Conservation (phyloP, 2,113 vertebrate genomes). For the Aldabrachelys gigantea region DNA sequence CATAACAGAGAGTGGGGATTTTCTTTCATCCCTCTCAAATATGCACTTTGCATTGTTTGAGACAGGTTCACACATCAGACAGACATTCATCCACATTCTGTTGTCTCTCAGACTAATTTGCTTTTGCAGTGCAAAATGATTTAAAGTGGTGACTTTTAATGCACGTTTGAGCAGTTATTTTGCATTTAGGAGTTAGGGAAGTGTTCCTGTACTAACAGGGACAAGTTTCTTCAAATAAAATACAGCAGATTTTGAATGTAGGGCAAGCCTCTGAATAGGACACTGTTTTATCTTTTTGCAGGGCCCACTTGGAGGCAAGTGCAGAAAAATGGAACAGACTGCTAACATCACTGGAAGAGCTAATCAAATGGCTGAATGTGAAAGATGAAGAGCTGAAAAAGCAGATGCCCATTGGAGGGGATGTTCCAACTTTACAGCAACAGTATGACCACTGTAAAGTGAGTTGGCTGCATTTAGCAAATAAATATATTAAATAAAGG, state of each 20-base stretch:
- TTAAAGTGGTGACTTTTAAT: background rate
- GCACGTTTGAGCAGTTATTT: background rate
- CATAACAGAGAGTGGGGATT: background rate
- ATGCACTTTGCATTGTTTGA: background rate
- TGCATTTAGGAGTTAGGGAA: background rate
- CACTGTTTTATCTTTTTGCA: slow-evolving; percentile 58
- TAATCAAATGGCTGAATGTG: slow-evolving; percentile 93
- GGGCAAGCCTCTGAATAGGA: background rate
- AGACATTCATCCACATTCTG: background rate
- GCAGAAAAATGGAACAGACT: slow-evolving; percentile 94
- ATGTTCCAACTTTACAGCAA: slow-evolving; percentile 92
- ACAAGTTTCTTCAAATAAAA: background rate
- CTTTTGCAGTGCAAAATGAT: background rate
- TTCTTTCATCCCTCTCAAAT: background rate
- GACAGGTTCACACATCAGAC: background rate
- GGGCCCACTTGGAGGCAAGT: slow-evolving; percentile 94
- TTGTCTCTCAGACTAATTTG: background rate
- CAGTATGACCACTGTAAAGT: slow-evolving; percentile 94
- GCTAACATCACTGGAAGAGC: slow-evolving; percentile 90
- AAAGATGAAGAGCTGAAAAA: slow-evolving; percentile 95
- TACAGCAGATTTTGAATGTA: background rate
- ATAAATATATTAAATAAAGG: background rate
- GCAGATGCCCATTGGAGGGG: slow-evolving; percentile 96
- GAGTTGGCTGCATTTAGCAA: slow-evolving; percentile 27
- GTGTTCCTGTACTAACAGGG: background rate